phyloP scores from a whole-genome alignment of 37 sponge, comb jelly and placozoan genomes.

The Hexactinellida sp. region DNA sequence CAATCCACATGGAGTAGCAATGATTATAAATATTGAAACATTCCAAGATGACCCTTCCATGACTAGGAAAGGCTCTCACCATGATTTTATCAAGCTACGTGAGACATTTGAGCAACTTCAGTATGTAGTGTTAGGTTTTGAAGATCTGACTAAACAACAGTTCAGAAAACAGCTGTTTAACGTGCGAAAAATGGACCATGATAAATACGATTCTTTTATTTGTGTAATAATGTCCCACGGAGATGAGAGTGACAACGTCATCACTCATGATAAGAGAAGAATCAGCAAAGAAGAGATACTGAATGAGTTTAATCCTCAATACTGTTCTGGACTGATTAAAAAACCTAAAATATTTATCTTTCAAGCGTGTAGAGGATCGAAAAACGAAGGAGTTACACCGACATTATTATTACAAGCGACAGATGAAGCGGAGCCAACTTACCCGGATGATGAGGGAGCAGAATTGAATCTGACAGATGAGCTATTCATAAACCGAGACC shows the following conservation, averaged over 20 bases:
- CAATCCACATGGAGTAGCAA: neutral
- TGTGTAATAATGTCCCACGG: constrained; percentile 4
- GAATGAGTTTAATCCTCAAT: neutral
- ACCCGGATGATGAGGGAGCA: neutral
- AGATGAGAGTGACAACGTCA: neutral
- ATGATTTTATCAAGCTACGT: neutral
- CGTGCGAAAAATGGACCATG: constrained; percentile 10
- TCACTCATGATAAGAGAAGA: neutral
- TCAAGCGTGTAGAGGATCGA: constrained; percentile 15
- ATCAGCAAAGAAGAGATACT: neutral
- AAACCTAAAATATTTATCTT: neutral
- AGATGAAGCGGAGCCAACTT: neutral
- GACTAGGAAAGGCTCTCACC: constrained; percentile 7
- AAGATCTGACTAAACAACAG: neutral
- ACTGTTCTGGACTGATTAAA: neutral
- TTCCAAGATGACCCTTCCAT: neutral
- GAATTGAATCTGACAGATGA: neutral
- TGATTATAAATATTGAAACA: neutral
- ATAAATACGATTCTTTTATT: neutral
- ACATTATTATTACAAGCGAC: no score
- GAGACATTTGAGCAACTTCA: constrained; percentile 1
- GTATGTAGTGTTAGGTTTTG: constrained; percentile 11
- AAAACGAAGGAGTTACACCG: neutral
- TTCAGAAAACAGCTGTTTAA: neutral
- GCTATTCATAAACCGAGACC: neutral